Evolutionary conservation across 2,797 vertebrate genomes (phyloP), one percentile per base, ranked within the genome.

Genomic region (Forpus xanthops): DNA sequence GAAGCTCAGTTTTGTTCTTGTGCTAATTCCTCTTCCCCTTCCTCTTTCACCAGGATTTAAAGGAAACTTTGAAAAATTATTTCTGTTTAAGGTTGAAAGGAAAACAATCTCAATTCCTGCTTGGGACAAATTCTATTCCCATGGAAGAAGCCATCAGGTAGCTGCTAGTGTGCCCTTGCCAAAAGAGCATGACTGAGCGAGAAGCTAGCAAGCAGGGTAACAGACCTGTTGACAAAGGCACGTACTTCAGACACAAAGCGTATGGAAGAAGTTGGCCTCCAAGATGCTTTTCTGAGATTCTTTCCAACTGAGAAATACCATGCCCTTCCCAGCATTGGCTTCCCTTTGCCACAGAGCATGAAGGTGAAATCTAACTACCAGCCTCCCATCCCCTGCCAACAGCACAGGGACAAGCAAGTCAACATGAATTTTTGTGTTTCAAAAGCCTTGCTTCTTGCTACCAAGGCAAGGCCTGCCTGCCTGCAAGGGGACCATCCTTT

Each of bases 401-500:
- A 67, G 61, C 53, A 31, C 41, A 4, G 10, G 72, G 23, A 45
- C 2, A 5, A 60, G 80, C 28, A n/a, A 47, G 44, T 64, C 44
- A 37, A 5, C 44, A 49, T 0, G 0, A 53, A 31, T 5, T 45
- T n/a, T 33, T n/a, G 37, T 2, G 0, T 28, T 55, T 28, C 28
- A 16, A 44, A 55, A 86, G 42, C 31, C 76, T 80, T 37, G 16
- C 35, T 66, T 49, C 65, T 58, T 1, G 0, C 35, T 14, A 4
- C 20, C 30, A 7, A 41, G 45, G 13, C 19, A 39, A 13, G 4
- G 27, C 0, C 0, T 65, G 35, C 35, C 0, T 3, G 27, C 0
- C 0, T 65, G 35, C 35, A 0, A 0, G 41, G 35, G 33, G 24
- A 13, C 15, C 3, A 1, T 6, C 42, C n/a, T 1, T 1, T 11